These are phyloP conservation scores for Silvanus unidentatus DNA, from an alignment of 2,888 invertebrate species.

Conservation along the genomic window DNA sequence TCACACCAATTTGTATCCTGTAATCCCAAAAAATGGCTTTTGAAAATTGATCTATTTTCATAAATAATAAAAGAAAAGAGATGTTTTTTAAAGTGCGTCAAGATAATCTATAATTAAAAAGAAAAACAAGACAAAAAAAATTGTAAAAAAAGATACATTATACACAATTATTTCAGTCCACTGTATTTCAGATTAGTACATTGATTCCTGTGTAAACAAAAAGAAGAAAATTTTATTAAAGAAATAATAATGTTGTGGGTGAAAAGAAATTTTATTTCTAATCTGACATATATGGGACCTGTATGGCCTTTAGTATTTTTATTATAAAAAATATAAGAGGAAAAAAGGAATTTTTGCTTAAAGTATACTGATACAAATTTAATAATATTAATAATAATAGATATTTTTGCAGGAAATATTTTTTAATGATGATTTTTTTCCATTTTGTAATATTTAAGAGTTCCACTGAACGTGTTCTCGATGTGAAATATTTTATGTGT, in stretches of 20 bases:
- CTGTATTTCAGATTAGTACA: constrained; percentile 32
- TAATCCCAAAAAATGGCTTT: constrained; percentile 31
- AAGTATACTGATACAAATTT: constrained; percentile 32
- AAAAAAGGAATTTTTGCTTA: constrained; percentile 36
- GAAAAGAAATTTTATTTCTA: constrained; percentile 22
- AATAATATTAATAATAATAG: constrained; percentile 20
- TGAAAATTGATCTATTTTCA: constrained; percentile 50
- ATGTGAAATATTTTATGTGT: constrained; percentile 44
- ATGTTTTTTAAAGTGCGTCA: constrained; percentile 56
- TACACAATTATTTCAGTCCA: constrained; percentile 11
- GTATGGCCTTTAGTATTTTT: constrained; percentile 37
- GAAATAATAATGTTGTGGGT: constrained; percentile 8
- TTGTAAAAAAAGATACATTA: constrained; percentile 16
- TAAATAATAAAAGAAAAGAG: constrained; percentile 60
- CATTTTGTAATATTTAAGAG: constrained; percentile 35
- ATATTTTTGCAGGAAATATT: constrained; percentile 42
- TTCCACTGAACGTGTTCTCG: constrained; percentile 49
- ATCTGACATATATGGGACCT: constrained; percentile 34
- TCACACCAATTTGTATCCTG: constrained; percentile 35
- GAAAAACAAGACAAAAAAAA: constrained; percentile 25
- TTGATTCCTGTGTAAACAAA: not conserved
- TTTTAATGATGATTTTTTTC: constrained; percentile 38
- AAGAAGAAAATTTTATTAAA: constrained; percentile 10
- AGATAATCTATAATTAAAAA: constrained; percentile 46
- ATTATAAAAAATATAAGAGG: constrained; percentile 13